Conservation (phyloP, 1,140 invertebrate genomes). For the Popillia japonica region DNA sequence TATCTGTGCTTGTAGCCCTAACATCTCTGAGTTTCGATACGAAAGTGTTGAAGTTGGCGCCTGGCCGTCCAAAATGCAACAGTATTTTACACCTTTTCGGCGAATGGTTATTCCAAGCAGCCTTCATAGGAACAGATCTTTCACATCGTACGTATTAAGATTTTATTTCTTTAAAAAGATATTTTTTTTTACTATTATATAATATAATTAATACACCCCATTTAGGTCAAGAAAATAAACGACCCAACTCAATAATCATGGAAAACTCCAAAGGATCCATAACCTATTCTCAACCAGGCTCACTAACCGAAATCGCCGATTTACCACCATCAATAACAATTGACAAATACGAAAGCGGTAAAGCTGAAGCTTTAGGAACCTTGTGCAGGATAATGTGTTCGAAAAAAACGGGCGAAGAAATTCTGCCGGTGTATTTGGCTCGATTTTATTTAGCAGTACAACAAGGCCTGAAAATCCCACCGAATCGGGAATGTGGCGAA, state of each 20-base stretch:
- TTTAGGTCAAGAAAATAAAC: constrained; percentile 52
- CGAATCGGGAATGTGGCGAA: constrained; percentile 72
- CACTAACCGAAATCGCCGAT: constrained; percentile 63
- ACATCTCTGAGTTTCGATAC: constrained; percentile 56
- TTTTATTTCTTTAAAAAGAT: constrained; percentile 34
- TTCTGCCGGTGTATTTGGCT: constrained; percentile 92
- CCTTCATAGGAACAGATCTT: constrained; percentile 82
- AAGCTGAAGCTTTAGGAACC: constrained; percentile 94
- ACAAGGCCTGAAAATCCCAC: constrained; percentile 74
- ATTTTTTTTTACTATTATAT: no score
- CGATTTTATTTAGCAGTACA: constrained; percentile 93
- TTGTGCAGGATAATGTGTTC: constrained; percentile 95
- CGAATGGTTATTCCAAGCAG: constrained; percentile 96
- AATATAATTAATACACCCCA: no score
- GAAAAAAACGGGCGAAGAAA: constrained; percentile 95
- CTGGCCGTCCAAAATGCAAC: constrained; percentile 82
- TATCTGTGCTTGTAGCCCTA: constrained; percentile 54
- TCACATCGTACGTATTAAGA: constrained; percentile 58
- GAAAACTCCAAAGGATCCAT: constrained; percentile 53
- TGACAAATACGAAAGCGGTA: constrained; percentile 81
- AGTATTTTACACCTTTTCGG: constrained; percentile 96
- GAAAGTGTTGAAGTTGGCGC: constrained; percentile 67
- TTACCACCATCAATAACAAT: constrained; percentile 66
- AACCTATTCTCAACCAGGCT: constrained; percentile 64
- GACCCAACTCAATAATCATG: constrained; percentile 57